These are phyloP conservation scores for Smithornis capensis DNA, from an alignment of 2,113 vertebrate species.

Conservation along the genomic window DNA sequence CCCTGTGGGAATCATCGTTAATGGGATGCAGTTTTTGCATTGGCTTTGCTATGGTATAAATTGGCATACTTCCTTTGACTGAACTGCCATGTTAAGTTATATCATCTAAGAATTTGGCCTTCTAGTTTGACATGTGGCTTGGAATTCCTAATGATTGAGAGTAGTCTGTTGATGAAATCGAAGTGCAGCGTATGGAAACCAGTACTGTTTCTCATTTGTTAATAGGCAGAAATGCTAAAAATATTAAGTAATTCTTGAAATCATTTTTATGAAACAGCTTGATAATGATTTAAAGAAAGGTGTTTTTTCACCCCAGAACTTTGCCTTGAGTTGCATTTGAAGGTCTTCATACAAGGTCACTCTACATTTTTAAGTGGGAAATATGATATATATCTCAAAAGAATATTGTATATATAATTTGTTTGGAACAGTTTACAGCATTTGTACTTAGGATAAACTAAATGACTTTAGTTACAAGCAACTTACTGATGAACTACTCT, in stretches of 20 bases:
- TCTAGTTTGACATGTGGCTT: neutral
- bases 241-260: neutral
- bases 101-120: neutral
- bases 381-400: neutral
- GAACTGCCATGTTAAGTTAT: neutral
- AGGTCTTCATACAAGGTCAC: neutral
- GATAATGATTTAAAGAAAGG: neutral
- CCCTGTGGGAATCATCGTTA: neutral
- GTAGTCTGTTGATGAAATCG: neutral
- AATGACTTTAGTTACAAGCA: neutral
- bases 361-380: neutral
- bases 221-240: constrained; percentile 4
- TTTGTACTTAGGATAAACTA: neutral
- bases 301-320: neutral
- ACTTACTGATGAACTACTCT: neutral
- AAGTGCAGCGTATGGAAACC: neutral
- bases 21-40: neutral
- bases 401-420: neutral
- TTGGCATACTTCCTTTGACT: neutral
- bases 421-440: neutral
- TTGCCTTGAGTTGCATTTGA: neutral
- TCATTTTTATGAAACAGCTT: neutral
- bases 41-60: constrained; percentile 9
- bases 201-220: neutral
- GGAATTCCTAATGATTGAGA: neutral